Conservation (phyloP, 2,888 invertebrate species). For the Cataglyphis rosenhaueri region DNA sequence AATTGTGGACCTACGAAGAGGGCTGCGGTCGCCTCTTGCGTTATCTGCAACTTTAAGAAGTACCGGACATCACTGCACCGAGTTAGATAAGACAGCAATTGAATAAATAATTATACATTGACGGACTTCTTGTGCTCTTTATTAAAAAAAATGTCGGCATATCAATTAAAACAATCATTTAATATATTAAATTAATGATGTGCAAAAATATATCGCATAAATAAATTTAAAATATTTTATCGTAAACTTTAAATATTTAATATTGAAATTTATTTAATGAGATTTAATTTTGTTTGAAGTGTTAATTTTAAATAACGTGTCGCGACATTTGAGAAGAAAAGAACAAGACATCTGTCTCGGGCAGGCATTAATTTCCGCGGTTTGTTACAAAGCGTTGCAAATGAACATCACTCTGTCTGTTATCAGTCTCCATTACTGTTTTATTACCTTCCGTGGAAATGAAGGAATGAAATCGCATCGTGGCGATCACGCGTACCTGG, state of each 20-base stretch:
- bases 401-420: slow-evolving; percentile 4
- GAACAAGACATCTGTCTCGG: neutral
- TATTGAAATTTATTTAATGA: neutral
- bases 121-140: neutral
- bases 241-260: neutral
- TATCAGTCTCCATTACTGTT: slow-evolving; percentile 44
- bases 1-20: slow-evolving; percentile 55
- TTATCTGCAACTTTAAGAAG: slow-evolving; percentile 34
- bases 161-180: neutral
- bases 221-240: neutral
- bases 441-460: slow-evolving; percentile 52
- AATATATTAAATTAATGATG: neutral
- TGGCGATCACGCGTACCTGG: slow-evolving; percentile 47
- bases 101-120: slow-evolving; percentile 40
- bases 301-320: neutral
- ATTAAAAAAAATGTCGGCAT: neutral
- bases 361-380: slow-evolving; percentile 25
- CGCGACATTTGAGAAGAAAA: neutral
- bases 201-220: neutral
- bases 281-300: neutral
- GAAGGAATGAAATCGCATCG: slow-evolving; percentile 46
- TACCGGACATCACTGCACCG: slow-evolving; percentile 37
- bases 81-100: slow-evolving; percentile 46
- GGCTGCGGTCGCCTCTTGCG: slow-evolving; percentile 48
- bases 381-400: slow-evolving; percentile 32